Evolutionary conservation across 2,113 vertebrate genomes (phyloP).

Genomic region (Podocnemis expansa): DNA sequence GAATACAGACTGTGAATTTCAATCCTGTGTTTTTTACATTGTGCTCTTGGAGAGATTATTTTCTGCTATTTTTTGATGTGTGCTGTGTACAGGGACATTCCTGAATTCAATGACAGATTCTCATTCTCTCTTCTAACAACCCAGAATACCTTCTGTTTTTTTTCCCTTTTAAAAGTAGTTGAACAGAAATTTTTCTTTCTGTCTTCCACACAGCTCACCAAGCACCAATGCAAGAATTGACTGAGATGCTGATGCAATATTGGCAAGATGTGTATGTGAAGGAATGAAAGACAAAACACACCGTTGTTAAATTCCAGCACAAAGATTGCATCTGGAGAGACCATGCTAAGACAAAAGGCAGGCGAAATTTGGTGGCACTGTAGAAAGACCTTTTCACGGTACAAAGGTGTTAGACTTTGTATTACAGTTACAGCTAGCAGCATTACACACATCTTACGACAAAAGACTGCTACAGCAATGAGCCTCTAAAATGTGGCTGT

Average conservation of each 20-base stretch:
- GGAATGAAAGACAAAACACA: not conserved
- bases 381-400: not conserved
- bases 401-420: not conserved
- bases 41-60: not conserved
- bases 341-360: not conserved
- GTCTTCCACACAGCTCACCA: not conserved
- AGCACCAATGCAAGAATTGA: not conserved
- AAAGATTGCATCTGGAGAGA: too few relatives aligned
- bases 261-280: rapidly evolving
- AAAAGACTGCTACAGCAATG: constrained; percentile 51
- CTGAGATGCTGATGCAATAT: not conserved
- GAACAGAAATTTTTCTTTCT: not conserved
- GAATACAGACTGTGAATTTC: not conserved
- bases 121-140: not conserved
- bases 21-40: not conserved
- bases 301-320: not conserved
- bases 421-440: not conserved
- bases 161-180: not conserved
- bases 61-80: constrained; percentile 7
- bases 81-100: not conserved
- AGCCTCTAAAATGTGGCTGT: not conserved
- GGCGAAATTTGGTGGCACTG: not conserved
- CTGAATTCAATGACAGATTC: not conserved
- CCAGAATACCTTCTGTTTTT: not conserved
- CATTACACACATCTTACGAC: not conserved